phyloP scores from a whole-genome alignment of 2,113 vertebrate species.

The Cyanistes caeruleus region DNA sequence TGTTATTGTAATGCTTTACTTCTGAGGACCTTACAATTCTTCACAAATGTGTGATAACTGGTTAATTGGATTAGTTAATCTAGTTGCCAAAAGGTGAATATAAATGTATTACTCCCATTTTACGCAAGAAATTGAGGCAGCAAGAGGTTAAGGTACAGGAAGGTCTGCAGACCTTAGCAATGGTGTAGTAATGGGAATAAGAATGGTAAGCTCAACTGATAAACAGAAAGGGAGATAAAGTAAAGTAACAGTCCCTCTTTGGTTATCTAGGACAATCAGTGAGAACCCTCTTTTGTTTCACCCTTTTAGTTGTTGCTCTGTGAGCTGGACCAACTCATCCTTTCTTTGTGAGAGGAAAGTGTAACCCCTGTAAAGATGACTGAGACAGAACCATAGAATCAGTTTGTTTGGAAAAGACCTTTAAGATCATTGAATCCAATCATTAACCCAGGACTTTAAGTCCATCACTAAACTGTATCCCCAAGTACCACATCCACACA shows the following conservation, averaged over 20 bases:
- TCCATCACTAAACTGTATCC: background rate
- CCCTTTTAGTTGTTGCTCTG: background rate
- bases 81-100: background rate
- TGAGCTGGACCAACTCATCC: background rate
- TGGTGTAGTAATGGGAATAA: background rate
- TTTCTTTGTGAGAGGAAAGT: background rate
- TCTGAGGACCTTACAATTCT: background rate
- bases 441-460: background rate
- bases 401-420: background rate
- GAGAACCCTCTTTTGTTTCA: background rate
- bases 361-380: background rate
- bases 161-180: background rate
- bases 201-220: background rate
- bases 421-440: background rate
- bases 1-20: background rate
- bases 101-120: background rate
- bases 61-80: constrained; percentile 5
- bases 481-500: rapidly evolving
- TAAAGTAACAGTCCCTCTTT: background rate
- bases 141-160: background rate
- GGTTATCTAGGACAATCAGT: background rate
- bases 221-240: background rate
- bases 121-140: background rate
- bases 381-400: background rate
- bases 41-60: background rate